Evolutionary conservation across 2,888 invertebrate genomes (phyloP).

Genomic region (Aproaerema taeniolella): DNA sequence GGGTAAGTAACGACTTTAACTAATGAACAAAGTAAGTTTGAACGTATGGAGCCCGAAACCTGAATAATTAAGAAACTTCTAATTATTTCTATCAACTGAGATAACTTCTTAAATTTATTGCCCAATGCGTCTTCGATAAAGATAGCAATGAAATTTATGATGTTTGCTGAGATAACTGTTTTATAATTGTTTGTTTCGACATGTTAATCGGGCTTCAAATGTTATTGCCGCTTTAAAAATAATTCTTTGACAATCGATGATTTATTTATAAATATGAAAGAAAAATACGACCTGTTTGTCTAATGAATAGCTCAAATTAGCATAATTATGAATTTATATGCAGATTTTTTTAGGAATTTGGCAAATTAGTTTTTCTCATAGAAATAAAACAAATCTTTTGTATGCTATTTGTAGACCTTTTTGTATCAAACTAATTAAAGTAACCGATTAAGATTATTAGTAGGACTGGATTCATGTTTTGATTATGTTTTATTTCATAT

Average conservation of each 20-base stretch:
- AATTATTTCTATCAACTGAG: conserved; percentile 63
- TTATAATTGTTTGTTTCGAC: conserved; percentile 47
- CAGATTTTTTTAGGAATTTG: conserved; percentile 6
- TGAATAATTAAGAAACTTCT: conserved; percentile 64
- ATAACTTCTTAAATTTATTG: conserved; percentile 65
- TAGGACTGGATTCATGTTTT: no score
- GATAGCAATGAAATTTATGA: conserved; percentile 62
- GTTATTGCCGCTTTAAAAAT: no score
- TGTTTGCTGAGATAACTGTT: conserved; percentile 50
- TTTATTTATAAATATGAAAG: conserved; percentile 2
- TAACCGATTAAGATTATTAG: no score
- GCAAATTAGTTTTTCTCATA: background rate
- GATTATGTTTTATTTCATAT: no score
- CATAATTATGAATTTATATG: conserved; percentile 11
- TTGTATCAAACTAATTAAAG: no score
- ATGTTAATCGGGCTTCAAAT: conserved; percentile 31
- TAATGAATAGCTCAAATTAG: conserved; percentile 3
- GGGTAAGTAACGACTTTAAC: no score
- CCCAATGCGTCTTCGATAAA: conserved; percentile 34
- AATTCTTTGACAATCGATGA: no score
- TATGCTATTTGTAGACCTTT: no score
- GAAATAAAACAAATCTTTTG: no score
- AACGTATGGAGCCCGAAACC: no score
- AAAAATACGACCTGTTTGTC: background rate
- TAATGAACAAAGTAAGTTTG: no score